Base-by-base conservation (phyloP, 2,797 vertebrate species). In the Pangasius sanitwongsei region DNA sequence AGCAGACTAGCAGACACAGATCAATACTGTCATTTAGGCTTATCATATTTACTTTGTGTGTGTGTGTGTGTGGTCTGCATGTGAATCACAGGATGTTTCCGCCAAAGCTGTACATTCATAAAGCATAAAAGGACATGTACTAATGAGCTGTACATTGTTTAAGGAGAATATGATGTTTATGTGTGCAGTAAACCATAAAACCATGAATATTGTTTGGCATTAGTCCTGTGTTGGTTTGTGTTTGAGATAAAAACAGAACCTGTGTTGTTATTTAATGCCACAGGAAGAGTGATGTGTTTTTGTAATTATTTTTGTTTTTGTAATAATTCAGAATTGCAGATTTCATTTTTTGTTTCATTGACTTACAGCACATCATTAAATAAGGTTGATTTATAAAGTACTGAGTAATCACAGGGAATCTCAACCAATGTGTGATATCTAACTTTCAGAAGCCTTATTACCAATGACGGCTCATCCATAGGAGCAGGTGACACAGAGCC, bases 11-110 rank as follows among this genome's bases (percentile, higher is more conserved):
- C 59, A 89, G 25, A 89, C 59, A 80, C 83, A 59, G 34, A 70
- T 88, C 83, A 78, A 69, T 88, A 78, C 83, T n/a, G 44, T 77
- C 18, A 37, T 41, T 77, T 85, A 69, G 20, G 28, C 9, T 85
- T n/a, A 80, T 69, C 61, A 67, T 85, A 74, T 74, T 74, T 83
- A 61, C 28, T 50, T 18, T 74, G 77, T 72, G n/a, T 82, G 50
- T 67, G 82, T 65, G 9, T 63, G 20, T 61, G 77, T 85, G 61
- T n/a, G 63, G 50, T 81, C 78, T 23, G 53, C 8, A 25, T 61
- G 20, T 13, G 9, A 41, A 82, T 61, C 55, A 82, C 12, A 28
- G n/a, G 57, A 82, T 11, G 16, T 3, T 8, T 12, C 78, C 5
- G 1, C 6, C 15, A 61, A 82, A 37, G 55, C 25, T 61, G 20